Evolutionary conservation across 2,797 vertebrate genomes (phyloP).

Genomic region (Rhinophrynus dorsalis): DNA sequence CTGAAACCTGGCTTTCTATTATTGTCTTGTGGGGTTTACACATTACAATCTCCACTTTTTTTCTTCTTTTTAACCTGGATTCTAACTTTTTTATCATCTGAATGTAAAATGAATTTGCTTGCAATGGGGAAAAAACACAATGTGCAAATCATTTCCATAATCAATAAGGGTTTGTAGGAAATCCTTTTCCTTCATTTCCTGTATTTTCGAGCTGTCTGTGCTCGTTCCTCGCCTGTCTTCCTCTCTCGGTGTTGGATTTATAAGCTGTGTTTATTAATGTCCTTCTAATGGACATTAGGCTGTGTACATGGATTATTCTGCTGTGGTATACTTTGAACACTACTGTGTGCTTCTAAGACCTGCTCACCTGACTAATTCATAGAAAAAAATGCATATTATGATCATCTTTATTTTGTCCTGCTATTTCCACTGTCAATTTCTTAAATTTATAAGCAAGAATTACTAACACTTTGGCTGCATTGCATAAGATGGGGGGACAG

Average conservation of each 20-base stretch:
- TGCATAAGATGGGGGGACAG: slow-evolving; percentile 8
- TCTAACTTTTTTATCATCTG: slow-evolving; percentile 4
- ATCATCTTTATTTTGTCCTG: background rate
- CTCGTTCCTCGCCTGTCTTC: background rate
- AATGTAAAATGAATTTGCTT: slow-evolving; percentile 6
- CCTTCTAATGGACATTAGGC: background rate
- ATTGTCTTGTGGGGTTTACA: background rate
- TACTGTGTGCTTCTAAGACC: background rate
- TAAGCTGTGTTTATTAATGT: background rate
- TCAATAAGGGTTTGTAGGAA: slow-evolving; percentile 41
- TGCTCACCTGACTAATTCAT: background rate
- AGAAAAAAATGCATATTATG: background rate
- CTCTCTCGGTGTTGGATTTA: background rate
- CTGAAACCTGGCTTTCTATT: background rate
- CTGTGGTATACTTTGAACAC: background rate
- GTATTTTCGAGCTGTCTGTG: slow-evolving; percentile 27
- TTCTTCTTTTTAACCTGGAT: background rate
- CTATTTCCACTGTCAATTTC: no score
- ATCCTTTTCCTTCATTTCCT: slow-evolving; percentile 42
- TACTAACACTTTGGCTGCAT: background rate
- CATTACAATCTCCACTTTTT: background rate
- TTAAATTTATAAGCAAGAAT: no score
- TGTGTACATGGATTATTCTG: slow-evolving; percentile 4
- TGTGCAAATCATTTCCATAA: slow-evolving; percentile 32
- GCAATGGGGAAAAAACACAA: slow-evolving; percentile 1